Base-by-base conservation (phyloP, 2,888 invertebrate genomes). In the Rapana venosa region DNA sequence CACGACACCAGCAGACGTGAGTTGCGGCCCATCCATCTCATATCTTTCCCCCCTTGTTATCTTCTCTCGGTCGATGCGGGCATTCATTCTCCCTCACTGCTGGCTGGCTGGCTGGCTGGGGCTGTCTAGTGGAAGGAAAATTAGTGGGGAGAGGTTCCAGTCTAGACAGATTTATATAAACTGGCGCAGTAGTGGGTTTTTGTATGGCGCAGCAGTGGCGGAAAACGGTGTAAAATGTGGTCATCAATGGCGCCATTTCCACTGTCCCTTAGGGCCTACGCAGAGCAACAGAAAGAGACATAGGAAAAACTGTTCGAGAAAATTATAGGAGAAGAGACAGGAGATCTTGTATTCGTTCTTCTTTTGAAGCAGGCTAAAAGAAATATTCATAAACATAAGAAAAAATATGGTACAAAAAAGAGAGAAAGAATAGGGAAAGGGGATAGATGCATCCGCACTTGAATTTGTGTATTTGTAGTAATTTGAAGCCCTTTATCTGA, bases 21-120 rank as follows among this genome's bases (percentile, higher is more conserved):
- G 74, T 70, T 74, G 74, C 30, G 84, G 47, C 85, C n/a, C 84
- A 89, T 89, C 56, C 85, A 89, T 89, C 85, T 84, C 70, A 8
- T 66, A 32, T 22, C 17, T 11, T 22, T 30, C 47, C 58, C 36
- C 79, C 30, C 74, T 32, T 36, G 8, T 20, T 22, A 36, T 81
- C 81, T 36, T 32, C n/a, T 81, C 36, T 36, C 13, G 77, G 77
- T 79, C 77, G 77, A 79, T 47, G 13, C 47, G 81, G 81, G 81
- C 81, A 20, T 47, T 83, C 81, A 47, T 83, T 26, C 81, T 26
- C 47, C 11, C 47, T 22, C 5, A 1, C 13, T 6, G 17, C 66
- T 66, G 13, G 17, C 66, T 66, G 66, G 66, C 47, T 47, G 26
- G 36, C 47, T 83, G 81, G 11, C 36, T 47, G 32, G 32, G 30